These are phyloP conservation scores for Stenurella melanura DNA, from an alignment of 2,888 invertebrate species.

Conservation along the genomic window DNA sequence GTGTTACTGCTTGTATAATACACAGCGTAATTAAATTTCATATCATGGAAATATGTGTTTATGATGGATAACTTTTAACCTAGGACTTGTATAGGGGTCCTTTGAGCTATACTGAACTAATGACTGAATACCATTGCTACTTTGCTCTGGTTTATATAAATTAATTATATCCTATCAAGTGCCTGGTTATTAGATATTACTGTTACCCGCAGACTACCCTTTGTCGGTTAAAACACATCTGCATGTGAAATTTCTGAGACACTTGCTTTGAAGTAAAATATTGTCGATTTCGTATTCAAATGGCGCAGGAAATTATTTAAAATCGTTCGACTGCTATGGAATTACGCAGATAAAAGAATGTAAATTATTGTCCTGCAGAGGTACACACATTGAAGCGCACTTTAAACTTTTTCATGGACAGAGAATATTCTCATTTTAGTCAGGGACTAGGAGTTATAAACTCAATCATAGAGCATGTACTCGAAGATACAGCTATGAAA, in stretches of 20 bases:
- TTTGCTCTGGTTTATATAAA: conserved; percentile 29
- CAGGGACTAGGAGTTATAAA: too few relatives aligned
- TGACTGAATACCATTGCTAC: conserved; percentile 14
- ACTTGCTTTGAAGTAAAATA: conserved; percentile 22
- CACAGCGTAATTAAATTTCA: not conserved
- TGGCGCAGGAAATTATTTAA: not conserved
- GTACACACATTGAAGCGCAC: not conserved
- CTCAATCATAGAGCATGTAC: too few relatives aligned
- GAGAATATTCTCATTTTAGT: too few relatives aligned
- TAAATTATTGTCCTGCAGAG: conserved; percentile 2
- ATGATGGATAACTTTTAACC: conserved; percentile 26
- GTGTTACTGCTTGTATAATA: too few relatives aligned
- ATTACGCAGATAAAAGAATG: not conserved
- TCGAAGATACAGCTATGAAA: too few relatives aligned
- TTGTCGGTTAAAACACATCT: conserved; percentile 17
- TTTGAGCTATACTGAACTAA: conserved; percentile 9
- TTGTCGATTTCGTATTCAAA: not conserved
- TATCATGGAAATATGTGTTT: conserved; percentile 9
- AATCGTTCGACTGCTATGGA: conserved; percentile 5
- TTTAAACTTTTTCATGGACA: not conserved
- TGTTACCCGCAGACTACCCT: conserved; percentile 26
- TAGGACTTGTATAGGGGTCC: conserved; percentile 9
- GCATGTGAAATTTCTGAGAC: conserved; percentile 24
- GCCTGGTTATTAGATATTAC: conserved; percentile 25
- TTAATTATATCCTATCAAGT: conserved; percentile 20